Conservation (phyloP, 1,140 invertebrate genomes). For the Acromyrmex echinatior region DNA sequence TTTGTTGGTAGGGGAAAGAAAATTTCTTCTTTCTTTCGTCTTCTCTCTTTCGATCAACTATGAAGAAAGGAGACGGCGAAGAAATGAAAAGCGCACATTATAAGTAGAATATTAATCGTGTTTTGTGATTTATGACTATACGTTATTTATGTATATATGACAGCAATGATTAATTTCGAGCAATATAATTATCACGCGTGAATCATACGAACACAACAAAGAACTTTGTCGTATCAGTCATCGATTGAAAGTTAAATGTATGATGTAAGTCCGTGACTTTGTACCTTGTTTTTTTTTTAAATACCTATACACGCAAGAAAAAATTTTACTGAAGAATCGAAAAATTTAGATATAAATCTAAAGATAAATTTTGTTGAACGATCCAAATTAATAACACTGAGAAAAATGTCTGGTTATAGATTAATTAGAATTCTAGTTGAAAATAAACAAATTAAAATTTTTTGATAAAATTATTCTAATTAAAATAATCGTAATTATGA, state of each 20-base stretch:
- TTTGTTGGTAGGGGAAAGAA: constrained; percentile 1
- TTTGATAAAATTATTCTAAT: too few species aligned
- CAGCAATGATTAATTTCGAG: constrained; percentile 37
- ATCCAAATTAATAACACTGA: too few species aligned
- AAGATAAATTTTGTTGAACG: too few species aligned
- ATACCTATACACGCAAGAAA: too few species aligned
- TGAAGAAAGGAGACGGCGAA: not conserved
- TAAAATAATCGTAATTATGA: too few species aligned
- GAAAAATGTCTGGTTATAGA: too few species aligned
- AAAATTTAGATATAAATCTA: too few species aligned
- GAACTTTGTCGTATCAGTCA: constrained; percentile 14
- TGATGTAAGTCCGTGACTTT: not conserved
- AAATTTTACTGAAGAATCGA: too few species aligned
- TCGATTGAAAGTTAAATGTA: constrained; percentile 8
- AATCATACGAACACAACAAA: constrained; percentile 1
- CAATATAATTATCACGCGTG: constrained; percentile 45
- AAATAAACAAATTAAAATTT: too few species aligned
- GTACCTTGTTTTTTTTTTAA: not conserved
- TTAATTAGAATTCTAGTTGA: too few species aligned
- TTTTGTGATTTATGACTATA: constrained; percentile 31
- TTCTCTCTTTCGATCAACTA: not conserved
- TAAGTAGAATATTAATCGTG: constrained; percentile 39
- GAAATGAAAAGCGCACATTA: constrained; percentile 11
- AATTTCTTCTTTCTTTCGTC: not conserved
- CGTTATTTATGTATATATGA: constrained; percentile 28